Conservation (phyloP, 2,888 invertebrate species). For the Trissolcus brochymenae region DNA sequence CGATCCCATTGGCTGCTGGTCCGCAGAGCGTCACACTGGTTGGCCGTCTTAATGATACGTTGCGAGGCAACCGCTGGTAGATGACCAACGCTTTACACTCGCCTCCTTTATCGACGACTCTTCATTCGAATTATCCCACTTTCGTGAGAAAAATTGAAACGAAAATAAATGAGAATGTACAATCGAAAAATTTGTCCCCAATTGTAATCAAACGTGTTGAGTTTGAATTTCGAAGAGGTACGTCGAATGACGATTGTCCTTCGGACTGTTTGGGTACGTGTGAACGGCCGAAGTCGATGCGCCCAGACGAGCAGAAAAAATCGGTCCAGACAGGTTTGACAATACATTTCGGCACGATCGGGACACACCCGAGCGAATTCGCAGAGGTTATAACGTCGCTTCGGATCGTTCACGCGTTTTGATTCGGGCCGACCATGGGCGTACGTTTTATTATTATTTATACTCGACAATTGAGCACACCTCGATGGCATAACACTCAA, state of each 20-base stretch:
- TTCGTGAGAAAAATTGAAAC: too few species aligned
- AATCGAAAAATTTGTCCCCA: too few species aligned
- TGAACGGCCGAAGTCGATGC: slow-evolving; percentile 30
- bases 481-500: too few species aligned
- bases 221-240: background rate
- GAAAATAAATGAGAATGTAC: too few species aligned
- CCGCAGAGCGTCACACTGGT: slow-evolving; percentile 73
- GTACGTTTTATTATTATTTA: too few species aligned
- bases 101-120: slow-evolving; percentile 45
- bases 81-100: slow-evolving; percentile 63
- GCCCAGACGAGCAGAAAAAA: slow-evolving; percentile 56
- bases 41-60: slow-evolving; percentile 75
- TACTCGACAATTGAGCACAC: too few species aligned
- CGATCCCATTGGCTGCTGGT: slow-evolving; percentile 71
- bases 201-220: too few species aligned
- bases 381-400: slow-evolving; percentile 56
- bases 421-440: background rate
- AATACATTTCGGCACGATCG: slow-evolving; percentile 67
- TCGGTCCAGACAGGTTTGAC: slow-evolving; percentile 62
- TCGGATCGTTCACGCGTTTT: slow-evolving; percentile 40
- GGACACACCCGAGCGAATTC: slow-evolving; percentile 61
- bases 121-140: background rate
- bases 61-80: slow-evolving; percentile 63
- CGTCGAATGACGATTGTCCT: slow-evolving; percentile 26
- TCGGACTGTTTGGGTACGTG: slow-evolving; percentile 16